phyloP scores from a whole-genome alignment of 2,113 vertebrate genomes.

The Spermophilus dauricus region DNA sequence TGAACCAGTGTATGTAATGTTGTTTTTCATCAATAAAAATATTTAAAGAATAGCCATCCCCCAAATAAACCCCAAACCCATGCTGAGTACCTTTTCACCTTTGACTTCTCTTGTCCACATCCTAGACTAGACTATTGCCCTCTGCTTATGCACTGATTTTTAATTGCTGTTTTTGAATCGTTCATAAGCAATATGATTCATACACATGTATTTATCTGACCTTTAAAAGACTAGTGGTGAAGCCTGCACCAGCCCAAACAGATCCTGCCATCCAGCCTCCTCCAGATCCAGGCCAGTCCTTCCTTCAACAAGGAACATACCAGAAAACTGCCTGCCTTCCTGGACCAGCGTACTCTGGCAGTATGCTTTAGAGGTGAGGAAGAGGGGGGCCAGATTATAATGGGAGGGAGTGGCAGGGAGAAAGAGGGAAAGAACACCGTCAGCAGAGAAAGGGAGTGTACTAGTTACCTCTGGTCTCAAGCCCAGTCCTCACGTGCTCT shows the following conservation, averaged over 20 bases:
- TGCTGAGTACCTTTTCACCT: not conserved
- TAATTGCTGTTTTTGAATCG: not conserved
- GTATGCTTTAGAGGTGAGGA: not conserved
- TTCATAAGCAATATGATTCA: not conserved
- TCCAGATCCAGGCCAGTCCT: not conserved
- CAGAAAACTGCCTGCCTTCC: not conserved
- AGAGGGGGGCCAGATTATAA: not conserved
- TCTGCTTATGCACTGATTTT: not conserved
- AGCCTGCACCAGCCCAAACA: not conserved
- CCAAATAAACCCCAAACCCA: not conserved
- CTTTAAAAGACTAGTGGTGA: constrained; percentile 5
- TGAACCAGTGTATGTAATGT: not conserved
- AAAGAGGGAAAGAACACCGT: not conserved
- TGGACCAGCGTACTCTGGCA: not conserved
- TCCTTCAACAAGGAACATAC: not conserved
- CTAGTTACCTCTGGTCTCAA: accelerated
- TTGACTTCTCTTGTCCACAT: not conserved
- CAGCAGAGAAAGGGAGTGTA: not conserved
- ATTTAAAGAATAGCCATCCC: not conserved
- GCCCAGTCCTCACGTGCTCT: not conserved
- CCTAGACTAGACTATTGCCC: not conserved
- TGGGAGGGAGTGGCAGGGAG: not conserved
- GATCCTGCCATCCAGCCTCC: not conserved
- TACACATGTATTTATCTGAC: constrained; percentile 9
- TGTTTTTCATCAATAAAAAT: not conserved